Base-by-base conservation (phyloP, 2,888 invertebrate species). In the Mycogona germanica region DNA sequence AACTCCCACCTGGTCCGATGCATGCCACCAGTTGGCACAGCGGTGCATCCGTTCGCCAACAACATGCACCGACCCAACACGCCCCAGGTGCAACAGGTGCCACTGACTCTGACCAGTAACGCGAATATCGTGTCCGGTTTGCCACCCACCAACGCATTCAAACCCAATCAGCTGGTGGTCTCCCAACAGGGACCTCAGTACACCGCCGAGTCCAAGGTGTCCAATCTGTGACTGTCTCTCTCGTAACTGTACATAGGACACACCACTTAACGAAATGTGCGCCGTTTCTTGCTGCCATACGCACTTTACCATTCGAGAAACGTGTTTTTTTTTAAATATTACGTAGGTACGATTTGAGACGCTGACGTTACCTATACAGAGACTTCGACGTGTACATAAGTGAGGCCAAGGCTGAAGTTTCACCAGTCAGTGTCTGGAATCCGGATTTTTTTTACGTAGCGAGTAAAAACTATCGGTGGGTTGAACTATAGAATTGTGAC, bases 151-250 rank as follows among this genome's bases (percentile, higher is more conserved):
- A 26, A 26, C 25, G 17, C 30, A 30, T 14, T 17, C n/a, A 25
- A 51, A 42, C 42, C 28, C 30, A 38, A 25, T 41, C 23, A 28
- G 29, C 5, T 45, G 9, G 26, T 51, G 6, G 12, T 25, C 17
- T 30, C 51, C 21, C 50, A 37, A 21, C n/a, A 32, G n/a, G 32
- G 32, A 25, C 23, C 19, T 19, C 30, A 32, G 21, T 48, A 48
- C 25, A 40, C 25, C 40, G 28, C 38, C 4, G 51, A 51, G 9
- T 26, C 51, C 21, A 51, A 51, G 44, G 30, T 51, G 21, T 51
- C 42, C 17, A 51, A 51, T 28, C 23, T 51, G 44, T 51, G 42
- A 51, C 17, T 19, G 21, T 26, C n/a, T 32, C n/a, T 12, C 9
- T 32, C 9, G n/a, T 12, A 32, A 32, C n/a, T 32, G 35, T 32